Evolutionary conservation across 2,888 invertebrate species (phyloP), one percentile per base, ranked within the genome.

Genomic region (Leptinotarsa rubiginosa): DNA sequence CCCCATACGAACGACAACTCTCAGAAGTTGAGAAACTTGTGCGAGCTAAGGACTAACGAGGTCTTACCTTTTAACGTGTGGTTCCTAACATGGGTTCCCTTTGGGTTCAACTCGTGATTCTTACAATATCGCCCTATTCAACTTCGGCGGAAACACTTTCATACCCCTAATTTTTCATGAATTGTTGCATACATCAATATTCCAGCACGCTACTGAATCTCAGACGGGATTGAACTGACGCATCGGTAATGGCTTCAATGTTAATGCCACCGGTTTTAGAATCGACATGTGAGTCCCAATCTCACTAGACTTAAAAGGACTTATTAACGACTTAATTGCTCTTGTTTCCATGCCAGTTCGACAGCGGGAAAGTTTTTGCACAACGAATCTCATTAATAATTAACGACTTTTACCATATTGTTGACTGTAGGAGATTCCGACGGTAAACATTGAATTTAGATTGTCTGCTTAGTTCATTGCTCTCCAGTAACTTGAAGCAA

Each of bases 271-370:
- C 31, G 52, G 68, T 56, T 56, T 25, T 18, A 54, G 15, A 54
- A 56, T 56, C 56, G 56, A 54, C 54, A 67, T 52, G 68, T 69
- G 47, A 41, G 56, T 56, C 15, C 47, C 56, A 56, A 67, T 56
- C 62, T 18, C 68, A 31, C 41, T 56, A 47, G 47, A 47, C 68
- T 54, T 41, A 13, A n/a, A n/a, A 52, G 47, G 68, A 56, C 41
- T 56, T 25, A 69, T 69, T 69, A 69, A 47, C 47, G 56, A 69
- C 22, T 69, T 47, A 56, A 69, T 69, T 69, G 68, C 31, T 69
- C 54, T 69, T 56, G 68, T 69, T 69, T 67, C 18, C 67, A 25
- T 54, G 4, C 22, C 41, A 20, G 16, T 4, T 47, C n/a, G 22
- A 18, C 18, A 15, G 18, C 15, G 18, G 41, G 56, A 47, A 47